phyloP scores from a whole-genome alignment of 2,797 vertebrate species.

The Acipenser ruthenus region DNA sequence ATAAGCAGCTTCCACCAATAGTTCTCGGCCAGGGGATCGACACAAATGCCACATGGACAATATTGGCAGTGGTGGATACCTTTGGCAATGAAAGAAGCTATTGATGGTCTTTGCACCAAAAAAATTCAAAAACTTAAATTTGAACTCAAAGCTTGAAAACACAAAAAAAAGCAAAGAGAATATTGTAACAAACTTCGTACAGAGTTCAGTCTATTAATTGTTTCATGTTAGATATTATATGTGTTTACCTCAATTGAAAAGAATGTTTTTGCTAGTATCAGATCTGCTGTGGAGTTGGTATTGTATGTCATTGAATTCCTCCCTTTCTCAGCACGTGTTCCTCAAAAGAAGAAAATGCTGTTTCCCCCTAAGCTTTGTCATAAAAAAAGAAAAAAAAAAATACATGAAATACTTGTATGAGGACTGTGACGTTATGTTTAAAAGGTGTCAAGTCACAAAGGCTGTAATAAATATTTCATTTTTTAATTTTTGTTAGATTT shows the following conservation, averaged over 20 bases:
- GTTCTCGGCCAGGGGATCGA: conserved; percentile 78
- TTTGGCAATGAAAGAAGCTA: conserved; percentile 79
- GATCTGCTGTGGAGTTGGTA: conserved; percentile 99
- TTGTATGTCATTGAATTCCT: conserved; percentile 99
- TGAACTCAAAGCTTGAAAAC: conserved; percentile 90
- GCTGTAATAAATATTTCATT: conserved; percentile 99
- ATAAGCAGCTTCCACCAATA: conserved; percentile 74
- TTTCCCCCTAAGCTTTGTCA: conserved; percentile 99
- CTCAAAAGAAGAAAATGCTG: conserved; percentile 99
- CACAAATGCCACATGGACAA: conserved; percentile 68
- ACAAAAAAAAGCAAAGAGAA: conserved; percentile 75
- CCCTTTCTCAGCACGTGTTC: conserved; percentile 99
- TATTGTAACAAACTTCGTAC: conserved; percentile 99
- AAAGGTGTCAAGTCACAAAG: conserved; percentile 99
- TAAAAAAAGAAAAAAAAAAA: conserved; percentile 55
- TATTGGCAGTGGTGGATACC: conserved; percentile 65
- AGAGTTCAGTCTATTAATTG: conserved; percentile 99
- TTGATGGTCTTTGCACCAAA: conserved; percentile 85
- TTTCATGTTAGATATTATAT: conserved; percentile 99
- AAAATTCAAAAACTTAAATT: conserved; percentile 82
- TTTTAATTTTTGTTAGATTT: conserved; percentile 98
- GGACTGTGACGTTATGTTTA: conserved; percentile 99
- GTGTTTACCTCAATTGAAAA: conserved; percentile 99
- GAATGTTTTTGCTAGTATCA: conserved; percentile 99
- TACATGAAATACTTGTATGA: conserved; percentile 99